These are phyloP conservation scores for Pseudorectes ferrugineus DNA, from an alignment of 2,113 vertebrate genomes.

Conservation along the genomic window DNA sequence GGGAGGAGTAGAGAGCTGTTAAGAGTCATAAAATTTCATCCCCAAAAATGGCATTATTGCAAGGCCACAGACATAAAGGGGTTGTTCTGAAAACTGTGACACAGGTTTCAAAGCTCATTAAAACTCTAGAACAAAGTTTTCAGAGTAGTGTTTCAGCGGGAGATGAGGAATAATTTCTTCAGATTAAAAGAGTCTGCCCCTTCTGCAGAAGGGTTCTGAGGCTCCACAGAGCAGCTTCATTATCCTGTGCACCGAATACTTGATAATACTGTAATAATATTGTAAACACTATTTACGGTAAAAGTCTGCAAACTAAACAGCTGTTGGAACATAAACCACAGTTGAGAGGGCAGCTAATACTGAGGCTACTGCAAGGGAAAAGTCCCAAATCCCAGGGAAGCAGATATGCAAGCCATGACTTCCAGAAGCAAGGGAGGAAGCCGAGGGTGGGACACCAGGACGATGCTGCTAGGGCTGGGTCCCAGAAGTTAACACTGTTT, in stretches of 20 bases:
- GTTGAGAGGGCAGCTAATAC: neutral
- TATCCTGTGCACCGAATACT: neutral
- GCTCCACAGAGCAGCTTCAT: neutral
- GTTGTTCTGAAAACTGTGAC: neutral
- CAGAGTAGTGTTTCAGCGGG: neutral
- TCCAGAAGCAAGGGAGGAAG: neutral
- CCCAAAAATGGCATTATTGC: neutral
- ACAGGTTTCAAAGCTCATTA: neutral
- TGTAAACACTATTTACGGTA: neutral
- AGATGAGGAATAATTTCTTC: neutral
- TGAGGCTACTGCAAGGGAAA: neutral
- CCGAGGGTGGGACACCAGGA: fast-evolving
- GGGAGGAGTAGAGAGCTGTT: neutral
- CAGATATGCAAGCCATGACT: fast-evolving
- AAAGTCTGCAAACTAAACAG: neutral
- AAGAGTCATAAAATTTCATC: neutral
- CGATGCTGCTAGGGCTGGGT: neutral
- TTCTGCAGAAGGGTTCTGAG: neutral
- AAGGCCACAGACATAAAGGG: neutral
- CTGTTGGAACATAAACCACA: neutral
- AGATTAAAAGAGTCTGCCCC: neutral
- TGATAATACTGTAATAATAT: neutral
- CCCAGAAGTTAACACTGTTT: neutral
- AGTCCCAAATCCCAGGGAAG: neutral
- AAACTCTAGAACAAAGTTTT: neutral